Percentiles rank a stretch among this genome's conserved stretches.
These are phyloP conservation scores for Cheilosia soror DNA, from an alignment of 2,888 invertebrate genomes.

Conservation along the genomic window DNA sequence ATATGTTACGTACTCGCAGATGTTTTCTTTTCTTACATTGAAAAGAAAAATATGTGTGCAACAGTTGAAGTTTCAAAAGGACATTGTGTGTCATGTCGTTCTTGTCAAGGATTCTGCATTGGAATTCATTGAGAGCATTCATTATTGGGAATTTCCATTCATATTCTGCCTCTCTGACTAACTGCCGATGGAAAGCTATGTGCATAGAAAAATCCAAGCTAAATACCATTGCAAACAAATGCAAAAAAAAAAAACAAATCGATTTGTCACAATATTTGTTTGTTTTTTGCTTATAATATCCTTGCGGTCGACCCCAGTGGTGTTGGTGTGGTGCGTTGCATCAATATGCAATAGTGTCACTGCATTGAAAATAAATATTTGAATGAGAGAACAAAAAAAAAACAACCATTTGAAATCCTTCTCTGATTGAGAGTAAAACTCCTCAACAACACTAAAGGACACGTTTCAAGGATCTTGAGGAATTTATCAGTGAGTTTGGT, in stretches of 20 bases:
- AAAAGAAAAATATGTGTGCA: not conserved
- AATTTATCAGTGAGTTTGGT: constrained; percentile 20
- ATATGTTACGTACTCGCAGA: not conserved
- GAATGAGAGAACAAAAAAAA: not conserved
- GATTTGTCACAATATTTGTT: not conserved
- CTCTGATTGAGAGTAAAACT: constrained; percentile 31
- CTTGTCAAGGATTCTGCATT: not conserved
- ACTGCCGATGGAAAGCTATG: constrained; percentile 2
- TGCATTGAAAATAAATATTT: not conserved
- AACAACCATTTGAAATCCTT: constrained; percentile 7
- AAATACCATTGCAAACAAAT: constrained; percentile 15
- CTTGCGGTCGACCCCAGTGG: not conserved
- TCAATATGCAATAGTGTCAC: not conserved
- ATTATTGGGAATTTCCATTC: no score
- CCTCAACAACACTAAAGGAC: not conserved
- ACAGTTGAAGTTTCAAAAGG: not conserved
- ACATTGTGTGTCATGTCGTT: not conserved
- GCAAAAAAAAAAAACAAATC: not conserved
- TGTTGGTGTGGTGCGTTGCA: not conserved
- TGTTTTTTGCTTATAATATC: not conserved
- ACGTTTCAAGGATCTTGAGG: constrained; percentile 18
- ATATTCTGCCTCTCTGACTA: no score
- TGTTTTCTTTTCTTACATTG: not conserved
- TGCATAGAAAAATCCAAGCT: constrained; percentile 10
- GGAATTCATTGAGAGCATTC: constrained; percentile 2